phyloP scores from a whole-genome alignment of 1,140 invertebrate genomes.

The Heliconius nattereri region DNA sequence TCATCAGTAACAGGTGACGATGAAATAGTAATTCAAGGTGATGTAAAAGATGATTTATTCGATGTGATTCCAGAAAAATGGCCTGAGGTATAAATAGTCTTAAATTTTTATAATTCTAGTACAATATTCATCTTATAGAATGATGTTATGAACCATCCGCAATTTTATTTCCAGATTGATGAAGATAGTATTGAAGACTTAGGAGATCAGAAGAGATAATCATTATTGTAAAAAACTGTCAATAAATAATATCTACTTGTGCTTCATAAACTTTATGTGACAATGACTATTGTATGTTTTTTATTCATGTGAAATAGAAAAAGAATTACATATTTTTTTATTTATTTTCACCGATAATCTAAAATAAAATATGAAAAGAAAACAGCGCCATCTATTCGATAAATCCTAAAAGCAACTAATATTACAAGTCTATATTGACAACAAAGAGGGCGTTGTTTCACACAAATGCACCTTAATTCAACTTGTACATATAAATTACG shows the following conservation, averaged over 20 bases:
- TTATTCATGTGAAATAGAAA: constrained; percentile 35
- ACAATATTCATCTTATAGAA: neutral
- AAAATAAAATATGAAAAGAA: neutral
- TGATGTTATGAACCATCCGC: neutral
- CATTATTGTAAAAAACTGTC: constrained; percentile 12
- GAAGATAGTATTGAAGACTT: constrained; percentile 87
- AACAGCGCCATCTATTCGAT: neutral
- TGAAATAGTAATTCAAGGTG: constrained; percentile 99
- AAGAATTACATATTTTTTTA: constrained; percentile 42
- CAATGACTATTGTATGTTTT: constrained; percentile 31
- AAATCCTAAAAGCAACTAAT: neutral
- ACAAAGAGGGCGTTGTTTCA: neutral
- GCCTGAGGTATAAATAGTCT: constrained; percentile 86
- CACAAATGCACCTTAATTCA: too few relatives aligned
- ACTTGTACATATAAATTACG: too few relatives aligned
- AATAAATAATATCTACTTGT: constrained; percentile 15
- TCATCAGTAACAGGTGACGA: constrained; percentile 99
- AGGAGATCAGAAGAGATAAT: constrained; percentile 86
- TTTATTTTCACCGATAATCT: constrained; percentile 32
- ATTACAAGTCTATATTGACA: neutral
- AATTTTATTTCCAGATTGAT: constrained; percentile 82
- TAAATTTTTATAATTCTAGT: neutral
- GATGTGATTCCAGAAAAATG: constrained; percentile 99
- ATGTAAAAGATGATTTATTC: constrained; percentile 98
- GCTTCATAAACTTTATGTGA: constrained; percentile 26